Evolutionary conservation across 1,140 invertebrate genomes (phyloP), one percentile per base, ranked within the genome.

Genomic region (Cheumatopsyche charites): DNA sequence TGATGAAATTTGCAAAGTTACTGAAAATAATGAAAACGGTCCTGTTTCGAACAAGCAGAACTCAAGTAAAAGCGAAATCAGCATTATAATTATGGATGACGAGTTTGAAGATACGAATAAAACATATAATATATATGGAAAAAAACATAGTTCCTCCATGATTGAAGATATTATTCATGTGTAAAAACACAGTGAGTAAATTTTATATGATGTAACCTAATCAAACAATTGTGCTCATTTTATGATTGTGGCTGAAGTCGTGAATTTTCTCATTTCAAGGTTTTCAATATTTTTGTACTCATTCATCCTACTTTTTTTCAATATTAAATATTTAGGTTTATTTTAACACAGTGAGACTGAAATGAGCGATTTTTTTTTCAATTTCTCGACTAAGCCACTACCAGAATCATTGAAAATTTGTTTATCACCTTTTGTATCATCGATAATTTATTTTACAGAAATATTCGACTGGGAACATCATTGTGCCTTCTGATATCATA

Each of bases 51-150:
- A 58, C 1, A 66, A 49, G n/a, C 12, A 9, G 12, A 45, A 42
- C 13, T 61, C 49, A 25, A n/a, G 25, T 49, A 12, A 73, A 67
- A 52, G 47, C 4, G 63, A 75, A 72, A 67, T 71, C 9, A 75
- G 68, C 47, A 61, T 73, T 55, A 52, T 73, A 19, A 75, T 75
- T 26, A 17, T 73, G 7, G 74, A 75, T 41, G 55, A 75, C 42
- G 58, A 66, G 12, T 17, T 55, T 6, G 17, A 55, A 17, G 2
- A 7, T 26, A 9, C n/a, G 11, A 42, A 25, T 47, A 49, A 66
- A 66, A 15, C 21, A 2, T 66, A 26, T 3, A 58, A 25, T 25
- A 3, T 25, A 1, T 58, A 26, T 23, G 23, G n/a, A 13, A 12
- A 12, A 19, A 23, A 58, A 25, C 4, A 25, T 3, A 58, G 21